Evolutionary conservation across 1,140 invertebrate genomes (phyloP), one percentile per base, ranked within the genome.

Genomic region (Ectropis grisescens): DNA sequence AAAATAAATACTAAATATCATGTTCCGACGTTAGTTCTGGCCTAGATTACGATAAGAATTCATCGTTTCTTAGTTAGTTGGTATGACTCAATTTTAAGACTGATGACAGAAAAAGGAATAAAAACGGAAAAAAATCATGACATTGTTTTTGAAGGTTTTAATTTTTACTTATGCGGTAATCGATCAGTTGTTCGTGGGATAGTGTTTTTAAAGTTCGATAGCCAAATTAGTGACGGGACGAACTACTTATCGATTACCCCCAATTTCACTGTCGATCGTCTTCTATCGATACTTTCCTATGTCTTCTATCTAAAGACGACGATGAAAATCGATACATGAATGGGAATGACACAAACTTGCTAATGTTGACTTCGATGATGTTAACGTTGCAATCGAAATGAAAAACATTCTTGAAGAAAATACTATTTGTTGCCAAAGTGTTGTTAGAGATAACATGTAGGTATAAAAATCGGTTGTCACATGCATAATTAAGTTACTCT

Each of bases 1-100:
- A 38, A 36, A 33, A 32, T 34, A 43, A 58, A 47, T 52, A 58
- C 38, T 54, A 32, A 43, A 61, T 31, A 53, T 37, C 35, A 44
- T 38, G 54, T 47, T 53, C 55, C 44, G 52, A 61, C 35, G 54
- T 62, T 68, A 60, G 58, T 64, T 72, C 57, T 53, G 75, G 75
- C 75, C 75, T 80, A 80, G 64, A 58, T 71, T 74, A 71, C 68
- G 52, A 34, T 74, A 72, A 81, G 72, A 56, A 50, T 74, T 71
- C 64, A 69, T 71, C 54, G 66, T 74, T 74, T 79, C 61, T 72
- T 75, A 78, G 54, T 78, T 78, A 81, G 75, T 74, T 67, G 56
- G 71, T 81, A 78, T 66, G 68, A 81, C 76, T 81, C 72, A 81
- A 81, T 74, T 76, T 78, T 81, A 81, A 81, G 76, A 78, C 76